phyloP scores from a whole-genome alignment of 2,113 vertebrate genomes.

The Genyomyrus donnyi region DNA sequence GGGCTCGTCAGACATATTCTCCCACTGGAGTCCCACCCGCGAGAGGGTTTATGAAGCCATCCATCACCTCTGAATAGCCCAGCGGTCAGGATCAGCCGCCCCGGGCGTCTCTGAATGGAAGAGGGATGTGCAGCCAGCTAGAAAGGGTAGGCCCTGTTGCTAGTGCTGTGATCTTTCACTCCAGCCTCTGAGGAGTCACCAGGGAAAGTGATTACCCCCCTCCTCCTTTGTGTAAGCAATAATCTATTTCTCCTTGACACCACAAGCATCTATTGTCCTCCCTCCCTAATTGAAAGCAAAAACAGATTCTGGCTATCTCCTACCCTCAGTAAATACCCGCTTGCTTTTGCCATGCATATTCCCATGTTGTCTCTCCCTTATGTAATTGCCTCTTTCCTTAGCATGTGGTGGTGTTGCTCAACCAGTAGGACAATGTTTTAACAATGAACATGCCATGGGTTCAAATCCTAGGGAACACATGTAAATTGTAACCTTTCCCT shows the following conservation, averaged over 20 bases:
- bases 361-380: background rate
- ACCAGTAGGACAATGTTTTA: background rate
- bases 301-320: constrained; percentile 10
- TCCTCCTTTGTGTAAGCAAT: constrained; percentile 31
- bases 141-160: constrained; percentile 46
- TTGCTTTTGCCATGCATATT: constrained; percentile 16
- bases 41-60: constrained; percentile 63
- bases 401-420: background rate
- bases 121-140: constrained; percentile 39
- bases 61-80: constrained; percentile 61
- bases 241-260: constrained; percentile 23
- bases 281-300: constrained; percentile 31
- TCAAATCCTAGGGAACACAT: background rate
- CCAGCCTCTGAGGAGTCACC: constrained; percentile 54
- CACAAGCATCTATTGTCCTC: constrained; percentile 33
- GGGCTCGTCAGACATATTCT: constrained; percentile 45
- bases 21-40: constrained; percentile 37
- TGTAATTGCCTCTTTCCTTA: background rate
- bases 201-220: constrained; percentile 63
- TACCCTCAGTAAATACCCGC: constrained; percentile 22
- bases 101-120: constrained; percentile 47
- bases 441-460: background rate
- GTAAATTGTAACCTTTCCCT: background rate
- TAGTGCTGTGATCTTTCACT: constrained; percentile 60
- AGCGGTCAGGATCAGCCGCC: constrained; percentile 50